A percentile compares a stretch with the other conserved stretches of the same genome.
Evolutionary conservation across 2,113 vertebrate genomes (phyloP).

Genomic region (Varanus komodoensis): DNA sequence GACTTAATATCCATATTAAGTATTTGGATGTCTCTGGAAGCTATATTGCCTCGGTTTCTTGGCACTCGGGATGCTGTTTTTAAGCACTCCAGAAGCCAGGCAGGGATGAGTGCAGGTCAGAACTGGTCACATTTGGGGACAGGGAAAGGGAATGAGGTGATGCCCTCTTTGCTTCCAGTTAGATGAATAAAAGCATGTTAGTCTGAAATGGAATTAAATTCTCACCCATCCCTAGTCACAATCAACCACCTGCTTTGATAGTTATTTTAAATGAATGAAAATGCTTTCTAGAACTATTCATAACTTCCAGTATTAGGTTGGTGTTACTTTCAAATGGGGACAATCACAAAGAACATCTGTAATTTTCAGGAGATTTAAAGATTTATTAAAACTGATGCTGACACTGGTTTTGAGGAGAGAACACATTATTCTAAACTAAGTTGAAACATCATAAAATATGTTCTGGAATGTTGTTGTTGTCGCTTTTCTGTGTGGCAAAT

Average conservation of each 20-base stretch:
- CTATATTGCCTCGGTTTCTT: background rate
- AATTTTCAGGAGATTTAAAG: conserved; percentile 31
- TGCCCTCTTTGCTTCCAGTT: no score
- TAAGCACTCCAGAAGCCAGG: background rate
- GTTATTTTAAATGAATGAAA: no score
- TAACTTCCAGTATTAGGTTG: conserved; percentile 28
- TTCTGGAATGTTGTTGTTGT: background rate
- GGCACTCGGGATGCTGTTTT: background rate
- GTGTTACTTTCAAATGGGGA: conserved; percentile 26
- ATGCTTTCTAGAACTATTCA: no score
- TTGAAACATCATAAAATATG: background rate
- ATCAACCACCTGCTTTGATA: no score
- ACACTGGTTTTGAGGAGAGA: conserved; percentile 42
- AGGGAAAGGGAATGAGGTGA: no score
- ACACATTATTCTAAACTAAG: conserved; percentile 38
- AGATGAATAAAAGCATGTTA: no score
- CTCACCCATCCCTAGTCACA: no score
- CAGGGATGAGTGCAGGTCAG: no score
- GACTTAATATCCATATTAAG: background rate
- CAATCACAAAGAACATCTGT: background rate
- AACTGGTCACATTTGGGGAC: no score
- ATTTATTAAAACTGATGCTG: background rate
- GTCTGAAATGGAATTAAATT: no score
- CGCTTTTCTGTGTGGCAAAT: background rate
- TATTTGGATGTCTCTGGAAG: background rate